These are phyloP conservation scores for Tychaedon coryphoeus DNA, from an alignment of 2,113 vertebrate genomes.

Conservation along the genomic window DNA sequence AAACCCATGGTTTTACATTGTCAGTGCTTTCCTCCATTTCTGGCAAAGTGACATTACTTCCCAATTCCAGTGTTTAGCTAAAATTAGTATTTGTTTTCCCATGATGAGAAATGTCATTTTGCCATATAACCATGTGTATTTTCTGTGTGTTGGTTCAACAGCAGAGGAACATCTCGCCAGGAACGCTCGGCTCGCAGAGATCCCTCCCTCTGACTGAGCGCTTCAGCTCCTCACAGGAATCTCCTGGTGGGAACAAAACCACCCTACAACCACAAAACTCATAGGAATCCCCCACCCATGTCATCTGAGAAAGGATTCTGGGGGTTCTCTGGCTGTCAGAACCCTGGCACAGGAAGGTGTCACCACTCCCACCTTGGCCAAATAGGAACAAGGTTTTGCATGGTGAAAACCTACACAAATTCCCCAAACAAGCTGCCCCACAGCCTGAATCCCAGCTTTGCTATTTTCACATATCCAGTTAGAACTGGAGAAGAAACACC, in stretches of 20 bases:
- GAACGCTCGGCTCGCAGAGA: rapidly evolving
- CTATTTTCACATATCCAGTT: background rate
- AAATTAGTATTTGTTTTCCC: background rate
- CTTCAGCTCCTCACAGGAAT: background rate
- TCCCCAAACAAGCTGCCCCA: background rate
- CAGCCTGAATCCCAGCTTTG: background rate
- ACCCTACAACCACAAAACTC: background rate
- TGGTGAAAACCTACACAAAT: background rate
- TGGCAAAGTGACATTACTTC: background rate
- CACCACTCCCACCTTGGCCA: background rate
- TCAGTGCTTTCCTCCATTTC: background rate
- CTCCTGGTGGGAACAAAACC: background rate
- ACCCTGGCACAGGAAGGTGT: background rate
- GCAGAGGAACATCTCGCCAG: background rate
- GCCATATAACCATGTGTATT: background rate
- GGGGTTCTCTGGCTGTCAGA: background rate
- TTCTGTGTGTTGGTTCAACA: slow-evolving; percentile 18
- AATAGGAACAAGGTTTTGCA: background rate
- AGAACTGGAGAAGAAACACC: background rate
- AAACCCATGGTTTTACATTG: background rate
- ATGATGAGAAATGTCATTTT: background rate
- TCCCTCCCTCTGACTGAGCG: background rate
- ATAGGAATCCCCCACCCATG: background rate
- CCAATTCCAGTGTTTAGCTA: background rate
- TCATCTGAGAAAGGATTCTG: background rate